A percentile compares a stretch with the other conserved stretches of the same genome.
These are phyloP conservation scores for Myioborus melanocephalus DNA, from an alignment of 2,797 vertebrate genomes.

Conservation along the genomic window DNA sequence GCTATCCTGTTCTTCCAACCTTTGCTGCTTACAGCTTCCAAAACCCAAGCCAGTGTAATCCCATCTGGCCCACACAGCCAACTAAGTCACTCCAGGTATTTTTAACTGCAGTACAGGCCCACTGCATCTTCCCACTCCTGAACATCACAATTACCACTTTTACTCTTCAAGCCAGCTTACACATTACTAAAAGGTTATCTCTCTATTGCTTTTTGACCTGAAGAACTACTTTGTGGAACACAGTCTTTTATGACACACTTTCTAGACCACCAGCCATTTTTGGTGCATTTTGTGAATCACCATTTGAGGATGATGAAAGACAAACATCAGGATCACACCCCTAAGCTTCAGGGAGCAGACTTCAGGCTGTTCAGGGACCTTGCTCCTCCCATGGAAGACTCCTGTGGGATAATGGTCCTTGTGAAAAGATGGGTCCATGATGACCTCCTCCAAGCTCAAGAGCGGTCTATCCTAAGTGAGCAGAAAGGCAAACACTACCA, in stretches of 20 bases:
- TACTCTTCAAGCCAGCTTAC: neutral
- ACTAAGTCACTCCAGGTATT: neutral
- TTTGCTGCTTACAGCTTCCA: neutral
- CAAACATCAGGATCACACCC: neutral
- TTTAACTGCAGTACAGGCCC: neutral
- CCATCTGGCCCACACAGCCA: neutral
- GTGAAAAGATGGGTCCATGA: neutral
- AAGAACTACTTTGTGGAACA: neutral
- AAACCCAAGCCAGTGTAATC: neutral
- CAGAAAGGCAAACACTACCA: neutral
- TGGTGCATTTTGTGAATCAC: neutral
- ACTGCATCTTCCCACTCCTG: neutral
- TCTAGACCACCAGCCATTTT: neutral
- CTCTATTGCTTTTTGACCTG: neutral
- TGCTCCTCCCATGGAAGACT: neutral
- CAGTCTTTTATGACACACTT: accelerated
- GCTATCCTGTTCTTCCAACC: neutral
- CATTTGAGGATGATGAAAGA: neutral
- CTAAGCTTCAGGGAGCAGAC: neutral
- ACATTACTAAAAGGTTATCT: neutral
- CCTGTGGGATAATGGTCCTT: neutral
- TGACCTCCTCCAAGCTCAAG: neutral
- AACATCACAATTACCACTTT: neutral
- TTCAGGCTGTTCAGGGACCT: neutral
- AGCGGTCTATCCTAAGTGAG: neutral